Base-by-base conservation (phyloP, 2,113 vertebrate genomes). In the Leucoraja erinaceus region DNA sequence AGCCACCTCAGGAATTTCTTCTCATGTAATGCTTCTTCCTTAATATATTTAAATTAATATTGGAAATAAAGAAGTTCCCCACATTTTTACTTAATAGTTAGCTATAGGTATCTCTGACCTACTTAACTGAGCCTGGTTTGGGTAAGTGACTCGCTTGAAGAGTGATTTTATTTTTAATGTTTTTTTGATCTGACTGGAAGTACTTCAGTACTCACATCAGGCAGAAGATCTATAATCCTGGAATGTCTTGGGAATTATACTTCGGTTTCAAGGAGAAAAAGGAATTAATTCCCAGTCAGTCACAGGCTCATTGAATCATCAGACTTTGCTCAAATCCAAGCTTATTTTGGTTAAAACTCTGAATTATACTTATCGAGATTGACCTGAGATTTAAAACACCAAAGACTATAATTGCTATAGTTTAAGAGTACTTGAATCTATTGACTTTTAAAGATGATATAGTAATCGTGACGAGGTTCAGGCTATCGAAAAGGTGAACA, bases 231-330 rank as follows among this genome's bases (percentile, higher is more conserved):
- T 11, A 61, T 86, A 86, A 86, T 11, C 81, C 61, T n/a, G 59
- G 81, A 86, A 61, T n/a, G 10, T 86, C 81, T 25, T 86, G 81
- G 81, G 56, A 86, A 61, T 86, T 61, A 59, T 61, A 54, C 81
- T 61, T 12, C 59, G 54, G 25, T n/a, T 9, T n/a, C 28, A 56
- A n/a, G 56, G 11, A 86, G 81, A 86, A 86, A 86, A 86, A 11
- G 59, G 28, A 25, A 86, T 86, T 59, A 61, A 86, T 59, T 86
- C 56, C 28, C 54, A 59, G 54, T 59, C 54, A 61, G 59, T 86
- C 81, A 86, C 61, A 11, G n/a, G 81, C 11, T n/a, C 81, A 54
- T 61, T 28, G 10, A 86, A 61, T 86, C 54, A 59, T 3, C 81
- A 61, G 4, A 84, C 54, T 83, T 84, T 54, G 59, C 81, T 59